Evolutionary conservation across 2,113 vertebrate species (phyloP), one percentile per base, ranked within the genome.

Genomic region (Tauraco erythrolophus): DNA sequence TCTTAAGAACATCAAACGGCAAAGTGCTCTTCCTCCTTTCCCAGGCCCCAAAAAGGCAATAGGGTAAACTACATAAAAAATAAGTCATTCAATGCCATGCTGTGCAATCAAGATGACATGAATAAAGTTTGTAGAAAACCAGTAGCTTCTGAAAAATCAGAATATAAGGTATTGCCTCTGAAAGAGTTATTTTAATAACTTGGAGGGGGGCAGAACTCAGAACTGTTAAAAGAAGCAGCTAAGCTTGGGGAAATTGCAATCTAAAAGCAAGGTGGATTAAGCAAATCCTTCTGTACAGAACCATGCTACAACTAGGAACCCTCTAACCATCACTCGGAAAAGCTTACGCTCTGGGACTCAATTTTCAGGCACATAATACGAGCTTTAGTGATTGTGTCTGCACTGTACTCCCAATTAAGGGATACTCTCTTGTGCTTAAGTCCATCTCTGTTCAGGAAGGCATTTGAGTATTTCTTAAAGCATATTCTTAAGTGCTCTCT

Each of bases 231-330:
- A 92, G 94, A 92, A 96, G 96, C 89, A 88, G 91, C 89, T 97
- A 96, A 97, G 94, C 96, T 94, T 97, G 96, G 89, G 93, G 84
- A 97, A 97, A 97, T 93, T 96, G 96, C 89, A 97, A 96, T 97
- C 96, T 96, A 95, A 96, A 95, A 95, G 96, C 94, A 97, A 97
- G 94, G 96, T 92, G 89, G 97, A 95, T 96, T 97, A 97, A 97
- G 94, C 96, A 97, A 97, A 96, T 97, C 95, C 97, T 95, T 96
- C 96, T 97, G 92, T 95, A 97, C 77, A 97, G 96, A 96, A 89
- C 94, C 94, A 84, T 92, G 95, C 86, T 94, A 92, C 93, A 96
- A 76, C 72, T 95, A 95, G 95, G 96, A 97, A 91, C 94, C 94
- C 89, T 96, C 84, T 96, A 97, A 97, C 96, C 95, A 97, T 97